Evolutionary conservation across 2,797 vertebrate species (phyloP), one percentile per base, ranked within the genome.

Genomic region (Oryzias sinensis): DNA sequence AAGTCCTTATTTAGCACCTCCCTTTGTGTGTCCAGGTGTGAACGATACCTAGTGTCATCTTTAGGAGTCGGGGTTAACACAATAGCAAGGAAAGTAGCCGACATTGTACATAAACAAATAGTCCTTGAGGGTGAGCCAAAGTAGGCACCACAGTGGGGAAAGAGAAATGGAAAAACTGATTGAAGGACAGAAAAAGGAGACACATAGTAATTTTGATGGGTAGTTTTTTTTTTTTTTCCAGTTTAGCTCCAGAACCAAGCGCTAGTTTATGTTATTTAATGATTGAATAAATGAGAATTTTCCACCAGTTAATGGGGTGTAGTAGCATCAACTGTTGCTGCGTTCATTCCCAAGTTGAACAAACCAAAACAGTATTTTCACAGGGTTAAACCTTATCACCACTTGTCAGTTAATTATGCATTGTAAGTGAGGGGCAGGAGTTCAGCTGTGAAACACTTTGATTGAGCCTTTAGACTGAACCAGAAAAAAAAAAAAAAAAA

Each of bases 1-100:
- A 95, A 93, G 93, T 93, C 91, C 91, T 93, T 92, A 88, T 94
- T 95, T 95, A 95, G 88, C 95, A 94, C 94, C 91, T 94, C 70
- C 93, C 90, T 91, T 89, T 89, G 88, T 93, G 91, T 90, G 90
- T 89, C 84, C 86, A 84, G 87, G 94, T 95, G 95, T 93, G 94
- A 96, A 95, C 93, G 93, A 95, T 93, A 91, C 88, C 89, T 89
- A 83, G 88, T 94, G 94, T 93, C 94, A 95, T 92, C 85, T 88
- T 84, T 91, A n/a, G n/a, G n/a, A 83, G 91, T 91, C 88, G 90
- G 91, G 87, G 44, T 17, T 18, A 86, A 82, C 76, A 80, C 85
- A 86, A 84, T 78, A 86, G 84, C 72, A 68, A 70, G 69, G 53
- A 59, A 75, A 73, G 76, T 68, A 67, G 69, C 64, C 24, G 68